These are phyloP conservation scores for Chaenogobius annularis DNA, from an alignment of 2,113 vertebrate species.

Conservation along the genomic window DNA sequence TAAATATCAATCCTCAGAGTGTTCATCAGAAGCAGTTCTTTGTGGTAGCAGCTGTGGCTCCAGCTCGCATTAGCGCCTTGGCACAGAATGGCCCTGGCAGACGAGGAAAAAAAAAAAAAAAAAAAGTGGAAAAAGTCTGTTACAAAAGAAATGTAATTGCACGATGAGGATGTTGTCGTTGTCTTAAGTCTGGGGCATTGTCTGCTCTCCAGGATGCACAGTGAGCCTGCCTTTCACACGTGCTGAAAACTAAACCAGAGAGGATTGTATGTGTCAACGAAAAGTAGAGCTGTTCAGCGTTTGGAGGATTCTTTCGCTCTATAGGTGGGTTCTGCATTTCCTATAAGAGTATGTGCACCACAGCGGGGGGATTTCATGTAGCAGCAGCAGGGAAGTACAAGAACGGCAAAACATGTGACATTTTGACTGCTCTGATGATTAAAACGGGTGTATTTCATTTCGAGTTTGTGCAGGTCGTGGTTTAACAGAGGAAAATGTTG, in stretches of 20 bases:
- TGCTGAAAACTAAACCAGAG: background rate
- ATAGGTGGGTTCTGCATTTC: too few species aligned
- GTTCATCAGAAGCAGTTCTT: conserved; percentile 60
- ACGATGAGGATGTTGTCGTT: conserved; percentile 10
- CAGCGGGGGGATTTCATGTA: too few species aligned
- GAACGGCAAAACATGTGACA: too few species aligned
- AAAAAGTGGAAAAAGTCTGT: background rate
- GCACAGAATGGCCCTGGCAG: conserved; percentile 53
- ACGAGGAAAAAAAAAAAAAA: background rate
- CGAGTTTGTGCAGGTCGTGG: too few species aligned
- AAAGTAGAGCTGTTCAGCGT: background rate
- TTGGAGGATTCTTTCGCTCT: too few species aligned
- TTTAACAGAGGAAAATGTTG: too few species aligned
- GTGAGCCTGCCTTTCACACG: conserved; percentile 2
- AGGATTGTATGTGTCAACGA: background rate
- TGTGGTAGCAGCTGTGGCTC: conserved; percentile 68
- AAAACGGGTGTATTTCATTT: too few species aligned
- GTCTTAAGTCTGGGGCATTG: conserved; percentile 14
- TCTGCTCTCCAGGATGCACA: conserved; percentile 3
- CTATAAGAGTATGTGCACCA: too few species aligned
- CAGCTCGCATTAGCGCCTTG: conserved; percentile 39
- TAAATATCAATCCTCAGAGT: conserved; percentile 53
- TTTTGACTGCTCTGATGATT: too few species aligned
- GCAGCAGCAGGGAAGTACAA: too few species aligned
- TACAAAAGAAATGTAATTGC: conserved; percentile 20